These are phyloP conservation scores for Cygnus atratus DNA, from an alignment of 2,113 vertebrate species.

Conservation along the genomic window DNA sequence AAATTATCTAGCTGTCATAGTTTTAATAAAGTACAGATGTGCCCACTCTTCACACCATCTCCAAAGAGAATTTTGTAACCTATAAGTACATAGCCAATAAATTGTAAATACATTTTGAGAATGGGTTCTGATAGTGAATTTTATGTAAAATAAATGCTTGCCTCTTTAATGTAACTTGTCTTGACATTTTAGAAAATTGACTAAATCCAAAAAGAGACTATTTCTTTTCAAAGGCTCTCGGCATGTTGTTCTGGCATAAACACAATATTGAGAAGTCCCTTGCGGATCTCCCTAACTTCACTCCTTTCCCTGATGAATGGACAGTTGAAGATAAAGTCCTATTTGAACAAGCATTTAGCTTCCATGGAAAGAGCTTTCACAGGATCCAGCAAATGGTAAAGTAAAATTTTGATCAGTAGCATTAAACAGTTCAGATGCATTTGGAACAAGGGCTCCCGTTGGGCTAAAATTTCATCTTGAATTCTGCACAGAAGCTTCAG, in stretches of 20 bases:
- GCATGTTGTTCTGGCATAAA: constrained; percentile 99
- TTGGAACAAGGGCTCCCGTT: neutral
- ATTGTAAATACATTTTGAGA: neutral
- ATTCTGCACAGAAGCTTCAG: neutral
- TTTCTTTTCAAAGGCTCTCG: constrained; percentile 87
- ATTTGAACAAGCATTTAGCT: constrained; percentile 99
- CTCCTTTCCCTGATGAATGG: constrained; percentile 99
- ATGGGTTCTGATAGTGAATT: constrained; percentile 3
- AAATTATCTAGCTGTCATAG: constrained; percentile 3
- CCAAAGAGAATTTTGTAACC: constrained; percentile 1
- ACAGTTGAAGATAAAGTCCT: constrained; percentile 98
- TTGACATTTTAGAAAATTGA: constrained; percentile 29
- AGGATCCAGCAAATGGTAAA: constrained; percentile 99
- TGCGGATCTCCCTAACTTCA: constrained; percentile 97
- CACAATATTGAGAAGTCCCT: constrained; percentile 98
- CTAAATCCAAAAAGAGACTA: constrained; percentile 62
- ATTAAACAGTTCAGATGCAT: neutral
- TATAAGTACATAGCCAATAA: neutral
- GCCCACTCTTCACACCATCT: neutral
- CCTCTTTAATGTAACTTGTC: constrained; percentile 15
- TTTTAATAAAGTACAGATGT: constrained; percentile 7
- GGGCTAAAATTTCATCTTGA: neutral
- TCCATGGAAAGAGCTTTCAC: constrained; percentile 99
- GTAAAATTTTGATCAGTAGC: neutral
- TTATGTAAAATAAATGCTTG: neutral